phyloP scores from a whole-genome alignment of 30 jellyfish, hydroid and myxozoan genomes.

The Cassiopea xamachana region DNA sequence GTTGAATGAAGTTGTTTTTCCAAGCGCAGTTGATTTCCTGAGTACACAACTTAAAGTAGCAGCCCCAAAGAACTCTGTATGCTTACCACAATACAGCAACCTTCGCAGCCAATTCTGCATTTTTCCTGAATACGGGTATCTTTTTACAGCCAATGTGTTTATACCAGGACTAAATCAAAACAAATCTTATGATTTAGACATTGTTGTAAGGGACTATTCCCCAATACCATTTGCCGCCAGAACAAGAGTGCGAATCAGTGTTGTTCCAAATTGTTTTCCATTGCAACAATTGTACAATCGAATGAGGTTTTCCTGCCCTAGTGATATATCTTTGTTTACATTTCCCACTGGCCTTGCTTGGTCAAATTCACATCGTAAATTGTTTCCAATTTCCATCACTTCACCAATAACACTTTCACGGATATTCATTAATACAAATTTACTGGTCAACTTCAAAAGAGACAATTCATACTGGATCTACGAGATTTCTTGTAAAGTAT shows the following conservation, averaged over 20 bases:
- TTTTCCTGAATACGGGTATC: slow-evolving; percentile 20
- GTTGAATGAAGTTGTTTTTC: neutral
- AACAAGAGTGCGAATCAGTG: slow-evolving; percentile 32
- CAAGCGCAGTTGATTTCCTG: slow-evolving; percentile 16
- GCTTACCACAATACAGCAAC: slow-evolving; percentile 21
- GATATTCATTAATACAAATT: slow-evolving; percentile 12
- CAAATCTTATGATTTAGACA: slow-evolving; percentile 10
- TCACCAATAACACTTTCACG: slow-evolving; percentile 17
- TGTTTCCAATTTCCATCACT: slow-evolving; percentile 10
- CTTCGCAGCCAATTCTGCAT: slow-evolving; percentile 36
- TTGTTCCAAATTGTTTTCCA: slow-evolving; percentile 44
- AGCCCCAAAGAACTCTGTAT: neutral
- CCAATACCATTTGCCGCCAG: slow-evolving; percentile 25
- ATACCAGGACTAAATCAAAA: slow-evolving; percentile 36
- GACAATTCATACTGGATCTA: slow-evolving; percentile 39
- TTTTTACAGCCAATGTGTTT: slow-evolving; percentile 21
- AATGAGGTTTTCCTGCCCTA: slow-evolving; percentile 33
- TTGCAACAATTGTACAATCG: slow-evolving; percentile 12
- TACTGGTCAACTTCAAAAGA: slow-evolving; percentile 32
- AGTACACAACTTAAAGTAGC: slow-evolving; percentile 17
- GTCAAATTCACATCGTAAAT: slow-evolving; percentile 7
- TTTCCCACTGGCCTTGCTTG: slow-evolving; percentile 33
- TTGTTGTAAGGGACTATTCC: slow-evolving; percentile 48
- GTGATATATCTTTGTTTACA: neutral
- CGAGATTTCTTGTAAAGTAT: neutral